phyloP scores from a whole-genome alignment of 2,797 vertebrate species.

The Coranthus polyacanthus region DNA sequence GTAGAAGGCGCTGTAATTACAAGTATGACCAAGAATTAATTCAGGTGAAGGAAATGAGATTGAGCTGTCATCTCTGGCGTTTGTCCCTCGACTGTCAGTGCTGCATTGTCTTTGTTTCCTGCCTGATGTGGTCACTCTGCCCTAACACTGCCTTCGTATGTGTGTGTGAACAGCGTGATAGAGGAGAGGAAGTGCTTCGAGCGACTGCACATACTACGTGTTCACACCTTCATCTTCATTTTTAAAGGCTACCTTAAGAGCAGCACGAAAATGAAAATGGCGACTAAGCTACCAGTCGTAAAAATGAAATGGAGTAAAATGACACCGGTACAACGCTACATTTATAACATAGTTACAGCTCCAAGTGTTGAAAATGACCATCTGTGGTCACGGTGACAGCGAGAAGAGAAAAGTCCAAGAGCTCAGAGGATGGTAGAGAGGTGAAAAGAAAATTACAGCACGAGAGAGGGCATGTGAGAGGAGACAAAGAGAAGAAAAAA shows the following conservation, averaged over 20 bases:
- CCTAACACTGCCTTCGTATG: not conserved
- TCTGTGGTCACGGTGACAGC: conserved; percentile 32
- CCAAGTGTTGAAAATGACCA: conserved; percentile 6
- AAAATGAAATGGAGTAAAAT: not conserved
- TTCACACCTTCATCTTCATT: no score
- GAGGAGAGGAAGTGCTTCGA: conserved; percentile 1
- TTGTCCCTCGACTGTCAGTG: not conserved
- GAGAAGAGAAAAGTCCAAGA: conserved; percentile 7
- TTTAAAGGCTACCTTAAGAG: not conserved
- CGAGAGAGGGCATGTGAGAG: conserved; percentile 1
- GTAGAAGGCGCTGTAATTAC: not conserved
- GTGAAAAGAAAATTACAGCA: conserved; percentile 29
- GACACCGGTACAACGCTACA: not conserved
- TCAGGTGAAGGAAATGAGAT: not conserved
- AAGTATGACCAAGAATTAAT: not conserved
- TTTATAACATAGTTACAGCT: not conserved
- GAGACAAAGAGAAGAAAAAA: conserved; percentile 2
- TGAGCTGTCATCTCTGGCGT: conserved; percentile 4
- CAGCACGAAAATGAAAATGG: not conserved
- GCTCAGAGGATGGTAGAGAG: not conserved
- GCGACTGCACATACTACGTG: no score
- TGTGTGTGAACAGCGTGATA: not conserved
- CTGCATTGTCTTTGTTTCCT: conserved; percentile 31
- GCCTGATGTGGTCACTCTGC: conserved; percentile 4
- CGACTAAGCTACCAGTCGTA: not conserved